These are phyloP conservation scores for Diogma glabrata DNA, from an alignment of 2,888 invertebrate species.

Conservation along the genomic window DNA sequence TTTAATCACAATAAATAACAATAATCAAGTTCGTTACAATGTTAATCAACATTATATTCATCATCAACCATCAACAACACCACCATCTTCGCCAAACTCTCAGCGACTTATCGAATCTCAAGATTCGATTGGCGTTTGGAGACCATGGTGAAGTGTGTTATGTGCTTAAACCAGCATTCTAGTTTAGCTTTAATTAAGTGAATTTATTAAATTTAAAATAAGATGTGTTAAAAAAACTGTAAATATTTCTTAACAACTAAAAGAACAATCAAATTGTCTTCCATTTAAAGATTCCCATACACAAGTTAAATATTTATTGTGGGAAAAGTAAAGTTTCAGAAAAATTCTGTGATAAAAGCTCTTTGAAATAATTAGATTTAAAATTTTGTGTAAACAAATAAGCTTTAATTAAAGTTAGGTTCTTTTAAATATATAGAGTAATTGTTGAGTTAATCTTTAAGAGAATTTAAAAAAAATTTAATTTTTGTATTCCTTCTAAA, in stretches of 20 bases:
- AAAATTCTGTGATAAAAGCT: conserved; percentile 3
- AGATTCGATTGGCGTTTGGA: conserved; percentile 1
- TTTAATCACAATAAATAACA: too few species aligned
- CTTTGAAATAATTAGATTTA: background rate
- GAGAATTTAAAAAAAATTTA: too few species aligned
- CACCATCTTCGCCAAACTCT: background rate
- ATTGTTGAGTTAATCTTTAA: conserved; percentile 1
- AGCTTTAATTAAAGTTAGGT: conserved; percentile 7
- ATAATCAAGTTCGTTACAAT: too few species aligned
- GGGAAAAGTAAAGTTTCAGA: background rate
- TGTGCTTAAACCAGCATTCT: background rate
- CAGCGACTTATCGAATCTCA: background rate
- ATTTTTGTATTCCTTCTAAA: too few species aligned
- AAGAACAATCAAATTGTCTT: conserved; percentile 9
- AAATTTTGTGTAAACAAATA: background rate
- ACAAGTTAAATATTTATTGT: background rate
- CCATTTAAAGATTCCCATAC: background rate
- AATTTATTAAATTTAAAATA: background rate
- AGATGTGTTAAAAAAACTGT: conserved; percentile 4
- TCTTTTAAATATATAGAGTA: background rate
- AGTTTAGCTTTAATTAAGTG: conserved; percentile 9
- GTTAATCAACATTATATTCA: background rate
- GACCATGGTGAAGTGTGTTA: conserved; percentile 5
- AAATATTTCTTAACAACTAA: conserved; percentile 7
- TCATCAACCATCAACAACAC: background rate